Conservation (phyloP, 2,113 vertebrate genomes). For the Ptychochromis oligacanthus region DNA sequence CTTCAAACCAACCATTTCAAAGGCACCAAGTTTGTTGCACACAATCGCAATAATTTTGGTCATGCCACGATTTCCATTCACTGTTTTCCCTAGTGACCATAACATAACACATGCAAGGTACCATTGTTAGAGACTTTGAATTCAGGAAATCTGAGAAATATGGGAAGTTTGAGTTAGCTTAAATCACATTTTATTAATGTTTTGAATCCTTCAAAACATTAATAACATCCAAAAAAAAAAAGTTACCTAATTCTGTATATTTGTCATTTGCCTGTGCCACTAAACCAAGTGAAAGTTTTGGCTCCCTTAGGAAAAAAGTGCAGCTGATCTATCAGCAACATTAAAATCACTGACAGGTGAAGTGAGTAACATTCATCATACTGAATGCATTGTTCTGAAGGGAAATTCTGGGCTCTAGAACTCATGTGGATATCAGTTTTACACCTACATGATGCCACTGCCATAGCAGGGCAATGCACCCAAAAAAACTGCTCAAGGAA, state of each 20-base stretch:
- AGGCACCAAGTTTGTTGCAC: background rate
- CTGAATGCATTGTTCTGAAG: background rate
- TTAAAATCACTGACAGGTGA: background rate
- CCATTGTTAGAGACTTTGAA: background rate
- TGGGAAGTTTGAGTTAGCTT: background rate
- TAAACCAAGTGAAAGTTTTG: background rate
- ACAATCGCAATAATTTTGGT: background rate
- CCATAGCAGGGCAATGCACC: background rate
- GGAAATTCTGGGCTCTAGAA: background rate
- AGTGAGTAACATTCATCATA: conserved; percentile 8
- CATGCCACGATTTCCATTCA: background rate
- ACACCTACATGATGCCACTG: background rate
- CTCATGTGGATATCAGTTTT: background rate
- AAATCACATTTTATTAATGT: background rate
- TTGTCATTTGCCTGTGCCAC: background rate
- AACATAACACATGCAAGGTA: background rate
- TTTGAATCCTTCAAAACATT: background rate
- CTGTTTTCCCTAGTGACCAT: background rate
- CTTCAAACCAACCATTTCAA: too few species aligned
- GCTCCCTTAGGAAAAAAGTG: background rate
- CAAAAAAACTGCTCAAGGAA: background rate
- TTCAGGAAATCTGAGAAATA: background rate
- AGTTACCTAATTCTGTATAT: background rate
- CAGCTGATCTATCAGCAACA: background rate
- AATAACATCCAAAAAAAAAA: background rate